Conservation (phyloP, 2,888 invertebrate species). For the Polydrusus tereticollis region DNA sequence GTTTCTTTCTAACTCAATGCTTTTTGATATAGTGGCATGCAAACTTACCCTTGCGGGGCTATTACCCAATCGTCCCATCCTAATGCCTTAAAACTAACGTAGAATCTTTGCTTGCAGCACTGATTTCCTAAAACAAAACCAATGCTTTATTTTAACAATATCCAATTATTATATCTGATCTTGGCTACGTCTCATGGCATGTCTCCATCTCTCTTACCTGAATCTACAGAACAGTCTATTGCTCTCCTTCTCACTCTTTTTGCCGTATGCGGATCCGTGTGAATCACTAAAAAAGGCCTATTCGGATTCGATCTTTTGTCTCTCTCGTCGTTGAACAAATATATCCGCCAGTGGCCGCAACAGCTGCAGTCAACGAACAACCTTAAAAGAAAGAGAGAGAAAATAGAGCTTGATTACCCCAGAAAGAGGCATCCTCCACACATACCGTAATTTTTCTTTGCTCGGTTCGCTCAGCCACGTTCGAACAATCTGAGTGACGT, state of each 20-base stretch:
- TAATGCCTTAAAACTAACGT: slow-evolving; percentile 90
- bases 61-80: slow-evolving; percentile 98
- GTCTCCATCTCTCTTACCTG: slow-evolving; percentile 51
- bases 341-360: slow-evolving; percentile 83
- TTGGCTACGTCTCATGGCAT: too few species aligned
- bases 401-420: too few species aligned
- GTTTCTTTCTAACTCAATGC: too few species aligned
- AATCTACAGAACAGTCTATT: slow-evolving; percentile 83
- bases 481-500: slow-evolving; percentile 83
- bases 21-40: too few species aligned
- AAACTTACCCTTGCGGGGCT: slow-evolving; percentile 60
- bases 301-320: slow-evolving; percentile 71
- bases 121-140: slow-evolving; percentile 53
- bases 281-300: slow-evolving; percentile 86
- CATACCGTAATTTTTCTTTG: slow-evolving; percentile 70
- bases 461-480: slow-evolving; percentile 75
- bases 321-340: slow-evolving; percentile 67
- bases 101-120: slow-evolving; percentile 91
- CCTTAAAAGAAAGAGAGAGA: slow-evolving; percentile 66
- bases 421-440: too few species aligned
- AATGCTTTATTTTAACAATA: not conserved
- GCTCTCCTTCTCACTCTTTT: slow-evolving; percentile 84
- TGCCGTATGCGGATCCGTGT: slow-evolving; percentile 79
- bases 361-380: slow-evolving; percentile 89
- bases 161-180: too few species aligned